Evolutionary conservation across 2,113 vertebrate species (phyloP), one percentile per base, ranked within the genome.

Genomic region (Pelvicachromis taeniatus): DNA sequence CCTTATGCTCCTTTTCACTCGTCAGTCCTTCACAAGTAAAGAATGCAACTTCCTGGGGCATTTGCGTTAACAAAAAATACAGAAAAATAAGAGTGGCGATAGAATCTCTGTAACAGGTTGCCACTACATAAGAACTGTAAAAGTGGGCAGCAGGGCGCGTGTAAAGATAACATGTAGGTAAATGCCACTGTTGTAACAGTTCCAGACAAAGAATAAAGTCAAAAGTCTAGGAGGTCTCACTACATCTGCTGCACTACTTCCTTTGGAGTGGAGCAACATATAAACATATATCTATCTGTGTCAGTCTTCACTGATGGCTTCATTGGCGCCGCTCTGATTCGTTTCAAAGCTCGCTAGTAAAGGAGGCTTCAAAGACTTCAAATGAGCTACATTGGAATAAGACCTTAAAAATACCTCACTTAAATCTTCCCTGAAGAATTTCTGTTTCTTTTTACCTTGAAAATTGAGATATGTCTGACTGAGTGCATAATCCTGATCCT

Each of bases 1-100:
- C 93, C 94, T 92, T 94, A 85, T 94, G 94, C 89, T 95, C 89
- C 26, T 86, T 90, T 88, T 92, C 89, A 78, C 88, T 89, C 45
- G 23, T 87, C 83, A 94, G 90, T 86, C 92, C 88, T 92, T 93
- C 89, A 91, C 78, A 87, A 91, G 89, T 92, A 85, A 17, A 31
- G 33, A 38, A 88, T 40, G 70, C 48, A 80, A 87, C 89, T 91
- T 92, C 84, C 91, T 14, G 79, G 75, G 73, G 88, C 78, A 84
- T 78, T 75, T 78, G 52, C 21, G 82, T 61, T 12, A 83, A 86
- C 40, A 88, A 21, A 78, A 90, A 21, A 88, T 75, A n/a, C 17
- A 12, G 26, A 87, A 87, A 61, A 89, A 80, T 87, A 68, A 26
- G 35, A 56, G 35, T 81, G 77, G 61, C 63, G 16, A 26, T 78